Conservation (phyloP, 2,888 invertebrate genomes). For the Drosophila aldrichi region DNA sequence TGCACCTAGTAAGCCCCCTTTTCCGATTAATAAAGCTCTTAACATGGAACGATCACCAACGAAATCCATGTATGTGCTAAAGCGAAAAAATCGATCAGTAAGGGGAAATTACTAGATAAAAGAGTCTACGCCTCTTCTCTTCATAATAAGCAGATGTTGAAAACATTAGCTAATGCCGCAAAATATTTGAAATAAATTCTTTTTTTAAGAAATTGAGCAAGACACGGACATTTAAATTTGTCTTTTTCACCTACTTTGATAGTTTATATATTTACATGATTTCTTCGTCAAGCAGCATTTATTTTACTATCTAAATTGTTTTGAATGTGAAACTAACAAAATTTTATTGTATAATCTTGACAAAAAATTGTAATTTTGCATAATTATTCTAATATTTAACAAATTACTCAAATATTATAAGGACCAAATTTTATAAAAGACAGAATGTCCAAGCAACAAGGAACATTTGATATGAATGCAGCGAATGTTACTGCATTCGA, state of each 20-base stretch:
- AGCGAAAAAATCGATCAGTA: slow-evolving; percentile 22
- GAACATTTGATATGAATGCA: rapidly evolving
- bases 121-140: too few relatives aligned
- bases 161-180: too few relatives aligned
- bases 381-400: not conserved
- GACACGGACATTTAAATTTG: not conserved
- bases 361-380: not conserved
- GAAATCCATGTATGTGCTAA: not conserved
- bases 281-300: not conserved
- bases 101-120: not conserved
- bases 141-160: too few relatives aligned
- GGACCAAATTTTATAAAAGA: too few relatives aligned
- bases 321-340: slow-evolving; percentile 1
- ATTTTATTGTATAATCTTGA: not conserved
- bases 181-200: too few relatives aligned
- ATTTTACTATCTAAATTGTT: not conserved
- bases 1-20: not conserved
- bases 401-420: not conserved
- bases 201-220: not conserved
- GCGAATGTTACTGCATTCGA: slow-evolving; percentile 13
- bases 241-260: not conserved
- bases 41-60: not conserved
- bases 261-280: too few relatives aligned
- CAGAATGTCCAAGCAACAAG: not conserved
- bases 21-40: slow-evolving; percentile 1